A percentile compares a stretch with the other conserved stretches of the same genome.
phyloP scores from a whole-genome alignment of 1,140 invertebrate species.

The Tachypleus tridentatus region DNA sequence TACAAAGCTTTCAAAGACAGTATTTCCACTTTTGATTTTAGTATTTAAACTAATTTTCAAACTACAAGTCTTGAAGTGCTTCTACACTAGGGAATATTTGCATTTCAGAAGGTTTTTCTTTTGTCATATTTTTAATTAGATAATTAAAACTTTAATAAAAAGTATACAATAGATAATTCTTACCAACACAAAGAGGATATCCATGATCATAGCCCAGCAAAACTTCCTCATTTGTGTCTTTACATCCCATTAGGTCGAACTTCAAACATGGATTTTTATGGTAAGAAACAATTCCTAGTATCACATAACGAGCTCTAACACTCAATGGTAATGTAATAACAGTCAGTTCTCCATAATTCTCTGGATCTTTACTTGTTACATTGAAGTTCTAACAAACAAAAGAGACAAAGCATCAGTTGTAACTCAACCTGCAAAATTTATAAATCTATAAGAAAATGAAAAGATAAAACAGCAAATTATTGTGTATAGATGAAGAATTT shows the following conservation, averaged over 20 bases:
- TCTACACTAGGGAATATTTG: not conserved
- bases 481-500: no score
- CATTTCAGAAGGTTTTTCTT: not conserved
- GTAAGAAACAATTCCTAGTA: slow-evolving; percentile 83
- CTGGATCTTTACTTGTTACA: slow-evolving; percentile 71
- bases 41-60: not conserved
- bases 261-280: slow-evolving; percentile 93
- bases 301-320: slow-evolving; percentile 83
- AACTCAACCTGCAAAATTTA: no score
- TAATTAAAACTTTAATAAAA: not conserved
- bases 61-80: not conserved
- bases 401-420: not conserved
- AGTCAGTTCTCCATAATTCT: slow-evolving; percentile 86
- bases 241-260: slow-evolving; percentile 91
- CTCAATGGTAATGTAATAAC: slow-evolving; percentile 90
- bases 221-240: slow-evolving; percentile 53
- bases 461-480: no score
- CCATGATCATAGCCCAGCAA: slow-evolving; percentile 86
- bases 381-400: slow-evolving; percentile 56
- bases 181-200: slow-evolving; percentile 62
- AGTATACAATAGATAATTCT: not conserved
- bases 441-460: no score
- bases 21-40: no score
- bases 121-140: not conserved
- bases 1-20: no score